Conservation (phyloP, 2,113 vertebrate genomes). For the Bagarius yarrelli region DNA sequence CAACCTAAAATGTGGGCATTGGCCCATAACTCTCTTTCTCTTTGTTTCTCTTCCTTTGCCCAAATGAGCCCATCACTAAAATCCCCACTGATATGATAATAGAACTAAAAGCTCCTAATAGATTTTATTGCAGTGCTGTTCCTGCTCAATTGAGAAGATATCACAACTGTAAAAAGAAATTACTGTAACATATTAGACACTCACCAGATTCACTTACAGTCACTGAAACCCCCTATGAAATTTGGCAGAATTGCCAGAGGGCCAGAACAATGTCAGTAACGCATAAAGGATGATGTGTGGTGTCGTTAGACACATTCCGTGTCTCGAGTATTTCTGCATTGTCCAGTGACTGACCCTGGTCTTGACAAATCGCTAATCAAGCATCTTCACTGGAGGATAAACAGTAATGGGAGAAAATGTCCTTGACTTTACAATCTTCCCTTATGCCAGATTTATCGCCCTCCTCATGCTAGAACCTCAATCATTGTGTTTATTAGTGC, state of each 20-base stretch:
- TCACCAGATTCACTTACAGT: conserved; percentile 36
- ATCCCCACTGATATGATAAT: conserved; percentile 32
- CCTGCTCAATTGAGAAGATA: conserved; percentile 30
- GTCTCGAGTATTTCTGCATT: neutral
- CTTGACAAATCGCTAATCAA: conserved; percentile 25
- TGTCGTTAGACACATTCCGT: conserved; percentile 23
- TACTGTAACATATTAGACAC: conserved; percentile 32
- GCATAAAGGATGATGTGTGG: conserved; percentile 38
- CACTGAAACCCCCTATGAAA: conserved; percentile 16
- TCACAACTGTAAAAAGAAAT: conserved; percentile 34
- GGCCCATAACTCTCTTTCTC: neutral
- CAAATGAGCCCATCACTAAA: conserved; percentile 32
- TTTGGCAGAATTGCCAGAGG: conserved; percentile 7
- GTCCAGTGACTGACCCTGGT: conserved; percentile 15
- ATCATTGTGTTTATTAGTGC: neutral
- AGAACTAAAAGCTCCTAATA: conserved; percentile 17
- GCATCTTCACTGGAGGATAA: neutral
- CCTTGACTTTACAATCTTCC: conserved; percentile 23
- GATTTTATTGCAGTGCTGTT: conserved; percentile 39
- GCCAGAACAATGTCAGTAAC: conserved; percentile 37
- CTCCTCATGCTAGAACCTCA: conserved; percentile 21
- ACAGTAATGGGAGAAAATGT: neutral
- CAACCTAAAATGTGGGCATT: neutral
- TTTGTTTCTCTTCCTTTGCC: neutral
- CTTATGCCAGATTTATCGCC: conserved; percentile 12